Percentiles rank a stretch among this genome's conserved stretches.
Conservation (phyloP, 2,113 vertebrate genomes). For the Oryzias melastigma region DNA sequence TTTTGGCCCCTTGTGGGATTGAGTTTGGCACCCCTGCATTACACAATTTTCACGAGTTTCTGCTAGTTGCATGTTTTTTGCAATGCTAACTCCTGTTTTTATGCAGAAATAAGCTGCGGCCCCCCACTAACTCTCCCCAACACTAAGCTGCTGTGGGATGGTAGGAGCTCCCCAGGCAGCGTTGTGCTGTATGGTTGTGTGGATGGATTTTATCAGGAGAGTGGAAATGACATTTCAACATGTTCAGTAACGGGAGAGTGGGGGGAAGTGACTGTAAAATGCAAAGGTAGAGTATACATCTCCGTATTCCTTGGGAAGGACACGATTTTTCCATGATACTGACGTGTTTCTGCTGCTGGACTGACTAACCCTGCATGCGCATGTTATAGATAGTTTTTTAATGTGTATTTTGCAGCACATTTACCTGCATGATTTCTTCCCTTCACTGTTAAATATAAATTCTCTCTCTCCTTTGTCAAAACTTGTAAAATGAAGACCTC, state of each 20-base stretch:
- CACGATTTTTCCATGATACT: neutral
- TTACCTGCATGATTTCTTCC: neutral
- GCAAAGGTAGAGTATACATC: conserved; percentile 64
- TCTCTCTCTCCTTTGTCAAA: neutral
- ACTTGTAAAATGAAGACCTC: neutral
- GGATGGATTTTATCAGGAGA: conserved; percentile 65
- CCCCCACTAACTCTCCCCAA: conserved; percentile 52
- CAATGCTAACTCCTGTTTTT: conserved; percentile 46
- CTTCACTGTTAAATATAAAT: neutral
- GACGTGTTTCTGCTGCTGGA: neutral
- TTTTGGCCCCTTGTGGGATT: too few relatives aligned
- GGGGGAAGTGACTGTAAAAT: conserved; percentile 62
- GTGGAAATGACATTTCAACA: conserved; percentile 51
- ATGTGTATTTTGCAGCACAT: too few relatives aligned
- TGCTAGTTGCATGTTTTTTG: neutral
- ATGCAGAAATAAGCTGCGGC: conserved; percentile 73
- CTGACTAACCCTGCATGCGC: conserved; percentile 3
- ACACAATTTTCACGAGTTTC: neutral
- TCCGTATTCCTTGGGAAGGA: neutral
- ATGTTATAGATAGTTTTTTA: neutral
- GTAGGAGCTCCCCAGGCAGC: conserved; percentile 50
- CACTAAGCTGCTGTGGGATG: conserved; percentile 64
- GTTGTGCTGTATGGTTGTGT: conserved; percentile 61
- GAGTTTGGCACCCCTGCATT: too few relatives aligned
- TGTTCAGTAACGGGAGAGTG: conserved; percentile 69